phyloP scores from a whole-genome alignment of 2,113 vertebrate genomes.

The Poecilia latipinna region DNA sequence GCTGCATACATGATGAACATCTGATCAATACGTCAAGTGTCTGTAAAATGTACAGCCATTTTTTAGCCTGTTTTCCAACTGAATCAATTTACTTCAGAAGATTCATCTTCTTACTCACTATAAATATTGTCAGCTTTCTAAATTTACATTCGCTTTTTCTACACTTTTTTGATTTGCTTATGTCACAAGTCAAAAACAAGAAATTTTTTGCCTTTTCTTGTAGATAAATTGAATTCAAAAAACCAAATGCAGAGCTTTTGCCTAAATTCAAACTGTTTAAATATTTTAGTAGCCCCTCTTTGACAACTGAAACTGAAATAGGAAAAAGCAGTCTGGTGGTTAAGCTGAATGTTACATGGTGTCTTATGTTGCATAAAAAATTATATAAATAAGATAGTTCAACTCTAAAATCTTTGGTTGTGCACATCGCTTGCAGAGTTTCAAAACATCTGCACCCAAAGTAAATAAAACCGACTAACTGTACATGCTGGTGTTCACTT shows the following conservation, averaged over 20 bases:
- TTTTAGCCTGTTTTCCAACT: too few species aligned
- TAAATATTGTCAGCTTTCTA: too few species aligned
- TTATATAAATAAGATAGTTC: neutral
- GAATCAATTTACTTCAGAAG: too few species aligned
- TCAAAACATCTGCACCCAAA: neutral
- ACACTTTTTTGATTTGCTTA: too few species aligned
- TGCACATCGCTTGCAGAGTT: too few species aligned
- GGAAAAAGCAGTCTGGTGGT: neutral
- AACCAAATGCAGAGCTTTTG: neutral
- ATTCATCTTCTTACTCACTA: too few species aligned
- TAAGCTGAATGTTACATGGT: neutral
- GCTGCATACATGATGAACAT: too few species aligned
- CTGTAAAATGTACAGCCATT: too few species aligned
- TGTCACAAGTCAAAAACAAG: too few species aligned
- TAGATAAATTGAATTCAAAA: neutral
- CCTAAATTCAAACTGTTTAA: neutral
- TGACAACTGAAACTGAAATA: neutral
- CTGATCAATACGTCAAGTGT: too few species aligned
- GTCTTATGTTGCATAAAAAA: neutral
- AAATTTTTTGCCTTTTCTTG: too few species aligned
- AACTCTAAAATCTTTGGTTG: neutral
- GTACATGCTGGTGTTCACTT: slow-evolving; percentile 16
- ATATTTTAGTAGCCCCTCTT: neutral
- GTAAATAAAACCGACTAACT: neutral
- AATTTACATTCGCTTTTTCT: too few species aligned